Evolutionary conservation across 2,888 invertebrate genomes (phyloP).

Genomic region (Leptinotarsa rubiginosa): DNA sequence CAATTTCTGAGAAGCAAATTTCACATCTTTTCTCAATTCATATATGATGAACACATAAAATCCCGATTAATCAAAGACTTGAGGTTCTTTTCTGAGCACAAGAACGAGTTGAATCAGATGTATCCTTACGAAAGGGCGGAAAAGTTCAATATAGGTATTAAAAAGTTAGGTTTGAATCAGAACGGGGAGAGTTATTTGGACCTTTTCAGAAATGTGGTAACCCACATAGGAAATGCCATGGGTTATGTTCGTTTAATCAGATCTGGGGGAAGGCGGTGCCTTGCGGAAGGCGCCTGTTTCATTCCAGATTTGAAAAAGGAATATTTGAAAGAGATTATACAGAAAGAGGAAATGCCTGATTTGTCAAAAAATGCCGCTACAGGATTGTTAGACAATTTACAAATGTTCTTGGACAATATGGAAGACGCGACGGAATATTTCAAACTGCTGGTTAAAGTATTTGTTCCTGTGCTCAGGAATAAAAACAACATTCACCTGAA

Average conservation of each 20-base stretch:
- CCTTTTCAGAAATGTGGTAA: constrained; percentile 90
- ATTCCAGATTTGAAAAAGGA: constrained; percentile 79
- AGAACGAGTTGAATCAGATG: constrained; percentile 74
- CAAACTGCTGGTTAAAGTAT: constrained; percentile 89
- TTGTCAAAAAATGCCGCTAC: constrained; percentile 76
- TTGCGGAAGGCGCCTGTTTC: constrained; percentile 91
- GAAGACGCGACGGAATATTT: constrained; percentile 88
- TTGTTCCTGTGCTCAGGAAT: constrained; percentile 88
- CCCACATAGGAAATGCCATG: constrained; percentile 95
- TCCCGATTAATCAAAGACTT: constrained; percentile 91
- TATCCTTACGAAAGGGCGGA: constrained; percentile 92
- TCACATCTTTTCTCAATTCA: constrained; percentile 94
- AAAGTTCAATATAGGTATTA: constrained; percentile 91
- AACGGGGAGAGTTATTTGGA: constrained; percentile 92
- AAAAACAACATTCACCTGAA: constrained; percentile 88
- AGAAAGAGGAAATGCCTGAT: constrained; percentile 71
- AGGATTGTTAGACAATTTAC: constrained; percentile 82
- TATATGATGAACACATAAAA: constrained; percentile 98
- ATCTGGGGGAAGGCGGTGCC: constrained; percentile 92
- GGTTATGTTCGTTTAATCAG: constrained; percentile 95
- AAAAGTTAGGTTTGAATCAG: constrained; percentile 84
- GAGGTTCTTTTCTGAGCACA: constrained; percentile 83
- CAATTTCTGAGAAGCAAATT: constrained; percentile 95
- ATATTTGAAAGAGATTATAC: constrained; percentile 72
- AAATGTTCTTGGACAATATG: constrained; percentile 84